Conservation (phyloP, 2,888 invertebrate species). For the Charanyca ferruginea region DNA sequence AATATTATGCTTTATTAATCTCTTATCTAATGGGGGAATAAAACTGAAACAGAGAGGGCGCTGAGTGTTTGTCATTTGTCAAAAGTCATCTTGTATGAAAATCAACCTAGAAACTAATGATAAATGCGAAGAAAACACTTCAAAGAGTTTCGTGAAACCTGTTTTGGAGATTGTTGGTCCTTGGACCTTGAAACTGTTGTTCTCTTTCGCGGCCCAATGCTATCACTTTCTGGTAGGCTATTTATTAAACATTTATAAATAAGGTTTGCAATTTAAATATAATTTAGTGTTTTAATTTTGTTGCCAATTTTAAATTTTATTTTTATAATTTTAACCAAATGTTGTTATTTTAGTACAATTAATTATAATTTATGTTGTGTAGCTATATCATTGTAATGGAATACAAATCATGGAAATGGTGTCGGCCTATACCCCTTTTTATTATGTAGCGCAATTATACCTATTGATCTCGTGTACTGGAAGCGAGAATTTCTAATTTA, state of each 20-base stretch:
- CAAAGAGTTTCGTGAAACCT: no score
- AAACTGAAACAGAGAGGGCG: no score
- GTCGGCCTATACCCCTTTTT: neutral
- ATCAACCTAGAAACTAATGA: no score
- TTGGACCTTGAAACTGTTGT: no score
- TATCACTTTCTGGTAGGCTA: no score
- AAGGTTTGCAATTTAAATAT: neutral
- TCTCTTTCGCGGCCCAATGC: no score
- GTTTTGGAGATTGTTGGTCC: no score
- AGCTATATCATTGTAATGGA: constrained; percentile 15
- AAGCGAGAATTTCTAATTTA: neutral
- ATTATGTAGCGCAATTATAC: constrained; percentile 31
- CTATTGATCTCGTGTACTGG: constrained; percentile 15
- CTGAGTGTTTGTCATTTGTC: no score
- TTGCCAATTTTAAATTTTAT: constrained; percentile 20
- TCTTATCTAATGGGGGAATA: neutral
- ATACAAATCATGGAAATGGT: constrained; percentile 13
- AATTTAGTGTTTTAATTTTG: neutral
- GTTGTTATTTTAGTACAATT: constrained; percentile 44
- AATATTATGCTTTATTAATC: constrained; percentile 3
- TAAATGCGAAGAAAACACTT: no score
- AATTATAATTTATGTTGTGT: constrained; percentile 11
- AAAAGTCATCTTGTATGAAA: no score
- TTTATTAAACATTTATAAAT: neutral
- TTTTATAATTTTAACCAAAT: constrained; percentile 24